Evolutionary conservation across 2,113 vertebrate genomes (phyloP).

Genomic region (Ailuropoda melanoleuca): DNA sequence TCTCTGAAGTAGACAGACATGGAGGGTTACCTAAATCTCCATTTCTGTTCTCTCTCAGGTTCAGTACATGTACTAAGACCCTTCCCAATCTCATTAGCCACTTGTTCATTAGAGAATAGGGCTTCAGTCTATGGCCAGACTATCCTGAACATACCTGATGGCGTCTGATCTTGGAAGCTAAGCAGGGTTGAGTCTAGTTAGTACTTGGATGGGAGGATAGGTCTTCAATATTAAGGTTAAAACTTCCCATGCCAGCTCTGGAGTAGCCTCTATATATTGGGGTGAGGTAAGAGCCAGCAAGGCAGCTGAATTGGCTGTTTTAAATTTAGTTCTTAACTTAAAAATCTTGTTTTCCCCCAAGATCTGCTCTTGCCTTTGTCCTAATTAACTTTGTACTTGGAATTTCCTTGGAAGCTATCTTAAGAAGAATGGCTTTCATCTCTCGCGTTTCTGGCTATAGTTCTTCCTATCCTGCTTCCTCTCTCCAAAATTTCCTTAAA

Average conservation of each 20-base stretch:
- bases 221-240: not conserved
- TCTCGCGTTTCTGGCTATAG: not conserved
- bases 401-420: not conserved
- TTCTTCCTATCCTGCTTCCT: not conserved
- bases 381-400: not conserved
- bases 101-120: not conserved
- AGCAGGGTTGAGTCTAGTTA: not conserved
- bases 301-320: not conserved
- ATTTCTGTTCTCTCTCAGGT: not conserved
- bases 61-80: not conserved
- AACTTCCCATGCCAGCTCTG: not conserved
- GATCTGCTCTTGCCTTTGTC: not conserved
- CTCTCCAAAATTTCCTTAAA: not conserved
- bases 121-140: not conserved
- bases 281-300: not conserved
- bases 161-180: not conserved
- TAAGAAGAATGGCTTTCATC: not conserved
- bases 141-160: not conserved
- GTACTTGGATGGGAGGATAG: not conserved
- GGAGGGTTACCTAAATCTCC: not conserved
- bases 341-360: not conserved
- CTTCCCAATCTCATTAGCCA: not conserved
- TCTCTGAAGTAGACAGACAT: not conserved
- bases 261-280: not conserved
- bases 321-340: not conserved